Evolutionary conservation across 2,888 invertebrate genomes (phyloP), one percentile per base, ranked within the genome.

Genomic region (Ellobium chinense): DNA sequence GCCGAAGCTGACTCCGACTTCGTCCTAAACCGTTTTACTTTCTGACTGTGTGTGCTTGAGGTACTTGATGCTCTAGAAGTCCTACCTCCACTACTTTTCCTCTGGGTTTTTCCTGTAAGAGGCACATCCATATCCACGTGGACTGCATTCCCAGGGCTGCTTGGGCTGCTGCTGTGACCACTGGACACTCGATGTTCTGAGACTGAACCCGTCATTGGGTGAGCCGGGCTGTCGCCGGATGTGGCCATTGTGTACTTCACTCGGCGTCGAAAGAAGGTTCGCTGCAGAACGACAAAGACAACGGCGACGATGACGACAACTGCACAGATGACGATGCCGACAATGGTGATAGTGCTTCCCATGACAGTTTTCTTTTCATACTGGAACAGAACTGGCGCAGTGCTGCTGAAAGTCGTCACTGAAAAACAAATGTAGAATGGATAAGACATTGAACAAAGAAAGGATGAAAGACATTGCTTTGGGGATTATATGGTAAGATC

Each of bases 311-410:
- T 63, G 36, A 91, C 82, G 73, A 91, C 88, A 46, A 90, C 74
- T 21, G 85, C 87, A 81, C 91, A 92, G 66, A 91, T 80, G n/a
- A 85, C 84, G 34, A 91, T 91, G 0, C 92, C 92, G 2, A 90
- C 88, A 24, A 91, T 88, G 37, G 91, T 90, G 18, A 91, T 89
- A 0, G 87, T 88, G 77, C 88, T 90, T 77, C 89, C 88, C 90
- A 91, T 89, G 21, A 89, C 85, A 0, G 81, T 70, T 34, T 81
- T 54, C 73, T 82, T 56, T 18, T 74, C 69, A 58, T 82, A 79
- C 24, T 83, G 82, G 65, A 76, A 80, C 39, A 85, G 68, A 39
- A 79, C 73, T 3, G 84, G 79, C 2, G 80, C 78, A 14, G 72
- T 63, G 31, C 60, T 70, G 78, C 60, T 78, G 29, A 69, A 12